Evolutionary conservation across 2,888 invertebrate genomes (phyloP), one percentile per base, ranked within the genome.

Genomic region (Morpho helenor): DNA sequence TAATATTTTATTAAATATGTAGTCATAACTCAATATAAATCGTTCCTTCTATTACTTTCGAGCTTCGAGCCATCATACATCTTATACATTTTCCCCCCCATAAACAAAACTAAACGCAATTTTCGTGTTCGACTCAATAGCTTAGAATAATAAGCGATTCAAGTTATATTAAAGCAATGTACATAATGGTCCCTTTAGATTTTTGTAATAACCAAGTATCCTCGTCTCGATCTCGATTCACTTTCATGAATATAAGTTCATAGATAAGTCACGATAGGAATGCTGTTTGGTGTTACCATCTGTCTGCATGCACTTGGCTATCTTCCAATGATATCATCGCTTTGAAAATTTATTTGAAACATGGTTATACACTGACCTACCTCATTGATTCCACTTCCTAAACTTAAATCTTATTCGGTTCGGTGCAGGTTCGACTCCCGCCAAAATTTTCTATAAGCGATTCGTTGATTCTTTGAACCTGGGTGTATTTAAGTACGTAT

Each of bases 121-220:
- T 88, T 89, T 85, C 84, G 75, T 87, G 81, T 87, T 87, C 79
- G 80, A 87, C 81, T 88, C 88, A 87, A 89, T 88, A 88, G 87
- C 85, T 85, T 79, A 87, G 88, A 89, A 90, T 89, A 90, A 89
- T 87, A 89, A 85, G 87, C 74, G 79, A 84, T 86, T 81, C 86
- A 84, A 86, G 85, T 86, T 83, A 84, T 84, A 84, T 87, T 81
- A 82, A 79, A 80, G 79, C 83, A 82, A 84, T 85, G 82, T 82
- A 79, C 80, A 79, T 77, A 79, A 80, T 79, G 77, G 72, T 70
- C 74, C 73, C 40, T 44, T 48, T 56, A 10, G 48, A 48, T 54
- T 31, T 47, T 74, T 74, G 59, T 66, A 57, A 57, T 54, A 78
- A 86, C 81, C 67, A 60, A 52, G 60, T 58, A 31, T 48, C 46